These are phyloP conservation scores for Stomorhina lunata DNA, from an alignment of 2,888 invertebrate genomes.

Conservation along the genomic window DNA sequence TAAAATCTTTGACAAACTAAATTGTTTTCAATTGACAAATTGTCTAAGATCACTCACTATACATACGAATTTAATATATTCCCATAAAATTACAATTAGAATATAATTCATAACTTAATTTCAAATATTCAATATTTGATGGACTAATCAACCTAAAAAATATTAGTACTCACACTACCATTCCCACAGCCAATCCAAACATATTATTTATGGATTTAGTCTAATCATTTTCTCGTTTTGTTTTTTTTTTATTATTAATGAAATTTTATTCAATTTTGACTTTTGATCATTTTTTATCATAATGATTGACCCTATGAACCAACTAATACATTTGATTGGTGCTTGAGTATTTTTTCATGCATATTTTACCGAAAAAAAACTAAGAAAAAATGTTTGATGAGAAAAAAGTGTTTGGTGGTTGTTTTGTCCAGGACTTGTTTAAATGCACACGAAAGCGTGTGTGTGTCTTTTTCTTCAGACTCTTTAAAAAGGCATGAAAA, in stretches of 20 bases:
- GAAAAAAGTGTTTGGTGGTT: no score
- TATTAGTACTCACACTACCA: no score
- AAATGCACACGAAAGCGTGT: neutral
- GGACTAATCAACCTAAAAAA: no score
- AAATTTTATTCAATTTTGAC: constrained; percentile 67
- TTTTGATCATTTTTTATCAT: constrained; percentile 68
- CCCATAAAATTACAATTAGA: no score
- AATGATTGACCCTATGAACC: constrained; percentile 30
- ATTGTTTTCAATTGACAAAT: no score
- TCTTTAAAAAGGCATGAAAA: constrained; percentile 58
- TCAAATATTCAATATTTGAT: no score
- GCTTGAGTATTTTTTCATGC: neutral
- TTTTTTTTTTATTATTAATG: constrained; percentile 64
- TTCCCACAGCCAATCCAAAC: neutral
- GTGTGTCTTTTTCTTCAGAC: neutral
- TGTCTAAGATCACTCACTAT: no score
- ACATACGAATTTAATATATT: no score
- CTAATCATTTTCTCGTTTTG: neutral
- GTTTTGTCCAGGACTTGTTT: neutral
- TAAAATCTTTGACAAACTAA: no score
- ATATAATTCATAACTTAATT: no score
- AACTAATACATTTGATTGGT: constrained; percentile 9
- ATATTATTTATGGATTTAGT: neutral
- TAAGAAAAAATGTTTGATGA: no score
- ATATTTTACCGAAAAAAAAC: neutral